Evolutionary conservation across 2,797 vertebrate species (phyloP), one percentile per base, ranked within the genome.

Genomic region (Argyrosomus regius): DNA sequence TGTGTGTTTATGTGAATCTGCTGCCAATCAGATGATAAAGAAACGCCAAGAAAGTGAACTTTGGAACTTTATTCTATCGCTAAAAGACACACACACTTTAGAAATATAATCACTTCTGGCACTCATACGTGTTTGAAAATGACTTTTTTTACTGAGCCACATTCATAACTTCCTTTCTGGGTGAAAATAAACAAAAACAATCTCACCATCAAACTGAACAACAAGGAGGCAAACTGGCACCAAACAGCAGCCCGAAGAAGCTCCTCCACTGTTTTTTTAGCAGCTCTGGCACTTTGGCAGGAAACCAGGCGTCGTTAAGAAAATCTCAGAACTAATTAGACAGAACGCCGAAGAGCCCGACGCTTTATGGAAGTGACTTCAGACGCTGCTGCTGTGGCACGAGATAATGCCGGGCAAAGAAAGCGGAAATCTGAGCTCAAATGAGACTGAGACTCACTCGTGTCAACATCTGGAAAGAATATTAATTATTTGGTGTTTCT

Each of bases 281-380:
- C 70, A 53, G 67, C 73, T 77, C 57, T 16, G 54, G 20, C 59
- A 39, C 50, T 59, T 50, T 57, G 65, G 49, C 61, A 35, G 24
- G n/a, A 77, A 77, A 81, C 24, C 69, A 80, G 74, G 14, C 11
- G 3, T 45, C 28, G 17, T 72, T 68, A 70, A 56, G 60, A 60
- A 64, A 76, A 53, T 12, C 54, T 59, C 43, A 24, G 28, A 87
- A 72, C 48, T 75, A 79, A 86, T 83, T 81, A 82, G 71, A 76
- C 28, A 8, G 41, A 74, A 22, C 81, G 39, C 35, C 10, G 6
- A 69, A 28, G 46, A 73, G 70, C 39, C 22, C 0, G 28, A 18
- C 48, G 75, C 43, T 75, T 58, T 24, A 13, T n/a, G 24, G 50
- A 18, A 39, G 4, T 4, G 46, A 77, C 57, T 52, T 45, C 39